phyloP scores from a whole-genome alignment of 2,888 invertebrate species.

The Clepsis dumicolana region DNA sequence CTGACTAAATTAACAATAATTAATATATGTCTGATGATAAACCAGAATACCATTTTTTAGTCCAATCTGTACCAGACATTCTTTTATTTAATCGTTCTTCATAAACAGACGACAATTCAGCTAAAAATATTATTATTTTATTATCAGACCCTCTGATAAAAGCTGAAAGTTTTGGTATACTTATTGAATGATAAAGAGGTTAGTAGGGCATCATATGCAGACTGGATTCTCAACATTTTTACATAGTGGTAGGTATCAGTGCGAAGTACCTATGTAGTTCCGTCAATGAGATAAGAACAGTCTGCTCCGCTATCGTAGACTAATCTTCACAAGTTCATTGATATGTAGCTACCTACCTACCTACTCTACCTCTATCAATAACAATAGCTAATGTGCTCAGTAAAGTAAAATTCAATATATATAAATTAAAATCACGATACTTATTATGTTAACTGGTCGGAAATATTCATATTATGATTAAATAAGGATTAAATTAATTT shows the following conservation, averaged over 20 bases:
- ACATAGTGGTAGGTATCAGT: constrained; percentile 30
- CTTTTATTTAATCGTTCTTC: not conserved
- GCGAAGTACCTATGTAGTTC: constrained; percentile 14
- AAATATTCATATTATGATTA: constrained; percentile 13
- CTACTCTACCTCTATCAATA: not conserved
- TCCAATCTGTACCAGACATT: not conserved
- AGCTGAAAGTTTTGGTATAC: constrained; percentile 21
- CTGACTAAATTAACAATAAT: not conserved
- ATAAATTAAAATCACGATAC: constrained; percentile 14
- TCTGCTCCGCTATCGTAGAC: constrained; percentile 28
- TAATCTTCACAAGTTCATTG: constrained; percentile 27
- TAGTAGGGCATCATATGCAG: constrained; percentile 64
- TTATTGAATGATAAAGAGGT: constrained; percentile 64
- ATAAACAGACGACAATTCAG: not conserved
- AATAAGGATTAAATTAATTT: not conserved
- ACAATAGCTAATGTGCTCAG: not conserved
- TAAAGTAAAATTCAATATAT: constrained; percentile 8
- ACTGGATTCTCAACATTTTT: constrained; percentile 23
- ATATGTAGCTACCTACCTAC: not conserved
- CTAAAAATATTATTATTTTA: not conserved
- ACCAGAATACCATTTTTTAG: not conserved
- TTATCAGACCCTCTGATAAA: constrained; percentile 5
- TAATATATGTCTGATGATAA: not conserved
- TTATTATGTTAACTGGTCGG: not conserved
- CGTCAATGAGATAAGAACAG: constrained; percentile 53